Percentiles rank a stretch among this genome's conserved stretches.
These are phyloP conservation scores for Ceriagrion tenellum DNA, from an alignment of 2,888 invertebrate genomes.

Conservation along the genomic window DNA sequence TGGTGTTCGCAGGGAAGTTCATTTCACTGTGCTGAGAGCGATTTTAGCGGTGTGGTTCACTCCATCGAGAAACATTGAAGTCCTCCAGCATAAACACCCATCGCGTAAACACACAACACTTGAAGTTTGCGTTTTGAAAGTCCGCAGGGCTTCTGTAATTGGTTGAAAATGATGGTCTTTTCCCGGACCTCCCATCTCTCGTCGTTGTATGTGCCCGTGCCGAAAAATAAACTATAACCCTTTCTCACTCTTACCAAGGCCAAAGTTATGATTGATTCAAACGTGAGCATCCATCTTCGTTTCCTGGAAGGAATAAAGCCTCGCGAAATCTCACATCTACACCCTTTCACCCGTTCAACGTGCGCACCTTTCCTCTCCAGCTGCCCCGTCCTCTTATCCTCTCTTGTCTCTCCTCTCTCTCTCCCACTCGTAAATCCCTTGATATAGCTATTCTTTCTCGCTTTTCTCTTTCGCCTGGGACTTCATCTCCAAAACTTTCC, in stretches of 20 bases:
- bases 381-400: neutral
- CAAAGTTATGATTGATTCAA: slow-evolving; percentile 1
- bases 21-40: too few relatives aligned
- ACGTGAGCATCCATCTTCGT: neutral
- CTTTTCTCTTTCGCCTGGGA: neutral
- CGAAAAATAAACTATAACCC: neutral
- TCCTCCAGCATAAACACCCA: too few relatives aligned
- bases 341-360: neutral
- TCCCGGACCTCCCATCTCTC: neutral
- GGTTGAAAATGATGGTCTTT: neutral
- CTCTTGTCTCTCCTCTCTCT: neutral
- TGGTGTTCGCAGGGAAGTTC: too few relatives aligned
- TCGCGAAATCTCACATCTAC: neutral
- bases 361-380: neutral
- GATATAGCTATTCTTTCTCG: neutral
- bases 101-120: too few relatives aligned
- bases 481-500: slow-evolving; percentile 10
- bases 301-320: neutral
- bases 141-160: neutral
- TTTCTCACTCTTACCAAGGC: neutral
- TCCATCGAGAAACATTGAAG: too few relatives aligned
- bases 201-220: neutral
- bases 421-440: neutral
- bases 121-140: too few relatives aligned
- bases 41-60: too few relatives aligned